Conservation (phyloP, 1,140 invertebrate species). For the Drosophila santomea region DNA sequence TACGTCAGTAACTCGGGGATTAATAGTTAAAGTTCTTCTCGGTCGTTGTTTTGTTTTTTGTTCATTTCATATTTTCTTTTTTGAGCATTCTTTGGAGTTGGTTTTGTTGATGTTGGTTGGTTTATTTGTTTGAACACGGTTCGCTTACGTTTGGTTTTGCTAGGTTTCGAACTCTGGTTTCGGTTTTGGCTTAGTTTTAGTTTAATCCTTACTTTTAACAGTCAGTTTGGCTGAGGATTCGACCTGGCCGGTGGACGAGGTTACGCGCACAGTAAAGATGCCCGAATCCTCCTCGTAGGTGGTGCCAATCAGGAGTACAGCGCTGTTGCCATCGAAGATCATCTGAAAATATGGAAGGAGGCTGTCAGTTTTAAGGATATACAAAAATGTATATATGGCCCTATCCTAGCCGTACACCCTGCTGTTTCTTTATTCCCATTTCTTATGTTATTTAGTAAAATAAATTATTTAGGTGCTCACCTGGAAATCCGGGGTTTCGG, state of each 20-base stretch:
- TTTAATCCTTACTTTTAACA: constrained; percentile 98
- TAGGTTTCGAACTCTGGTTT: constrained; percentile 72
- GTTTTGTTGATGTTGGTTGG: constrained; percentile 68
- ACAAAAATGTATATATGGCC: no score
- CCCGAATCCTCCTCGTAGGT: constrained; percentile 98
- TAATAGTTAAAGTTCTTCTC: constrained; percentile 41
- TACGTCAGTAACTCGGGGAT: constrained; percentile 69
- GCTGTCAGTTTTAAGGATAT: not conserved
- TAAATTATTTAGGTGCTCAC: constrained; percentile 85
- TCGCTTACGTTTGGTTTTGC: constrained; percentile 69
- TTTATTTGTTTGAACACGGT: constrained; percentile 61
- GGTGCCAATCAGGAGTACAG: constrained; percentile 94
- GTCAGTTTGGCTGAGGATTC: constrained; percentile 96
- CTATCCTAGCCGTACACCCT: no score
- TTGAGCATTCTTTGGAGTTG: constrained; percentile 79
- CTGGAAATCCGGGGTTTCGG: constrained; percentile 96
- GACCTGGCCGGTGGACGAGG: constrained; percentile 95
- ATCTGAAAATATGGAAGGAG: constrained; percentile 88
- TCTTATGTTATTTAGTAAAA: no score
- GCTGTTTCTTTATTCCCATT: no score
- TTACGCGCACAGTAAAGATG: constrained; percentile 95
- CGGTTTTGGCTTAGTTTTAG: constrained; percentile 74
- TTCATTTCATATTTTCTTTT: constrained; percentile 45
- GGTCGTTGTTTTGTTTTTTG: constrained; percentile 42
- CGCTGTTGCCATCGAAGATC: constrained; percentile 95